Percentiles rank a stretch among this genome's conserved stretches.
Conservation (phyloP, 2,797 vertebrate genomes). For the Phrynocephalus vlangalii region DNA sequence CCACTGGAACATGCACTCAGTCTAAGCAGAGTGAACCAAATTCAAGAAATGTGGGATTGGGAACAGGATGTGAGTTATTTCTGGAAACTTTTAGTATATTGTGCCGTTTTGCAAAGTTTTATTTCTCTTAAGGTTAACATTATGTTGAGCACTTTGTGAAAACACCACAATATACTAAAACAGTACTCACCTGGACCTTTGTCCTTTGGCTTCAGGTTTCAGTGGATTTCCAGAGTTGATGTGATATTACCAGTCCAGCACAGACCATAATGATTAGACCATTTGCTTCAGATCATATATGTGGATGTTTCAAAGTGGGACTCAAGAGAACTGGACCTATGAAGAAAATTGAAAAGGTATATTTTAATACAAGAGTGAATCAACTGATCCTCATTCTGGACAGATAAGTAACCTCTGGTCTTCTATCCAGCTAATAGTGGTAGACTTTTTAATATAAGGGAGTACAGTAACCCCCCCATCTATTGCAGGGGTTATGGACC, state of each 20-base stretch:
- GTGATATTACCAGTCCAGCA: neutral
- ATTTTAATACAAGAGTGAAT: constrained; percentile 19
- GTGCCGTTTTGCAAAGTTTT: constrained; percentile 24
- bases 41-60: neutral
- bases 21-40: neutral
- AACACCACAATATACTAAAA: constrained; percentile 16
- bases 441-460: neutral
- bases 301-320: constrained; percentile 21
- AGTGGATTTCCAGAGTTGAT: constrained; percentile 29
- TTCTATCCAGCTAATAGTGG: neutral
- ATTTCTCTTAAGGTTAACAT: constrained; percentile 16
- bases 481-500: too few relatives aligned
- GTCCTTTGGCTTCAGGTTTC: constrained; percentile 11
- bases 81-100: constrained; percentile 15
- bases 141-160: constrained; percentile 18
- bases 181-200: neutral
- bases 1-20: constrained; percentile 5
- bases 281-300: accelerated
- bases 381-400: constrained; percentile 2
- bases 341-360: neutral
- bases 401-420: neutral
- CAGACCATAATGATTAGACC: constrained; percentile 1
- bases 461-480: too few relatives aligned
- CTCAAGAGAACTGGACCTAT: constrained; percentile 16
- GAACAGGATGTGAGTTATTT: neutral